Percentiles rank a stretch among this genome's conserved stretches.
Evolutionary conservation across 2,113 vertebrate species (phyloP).

Genomic region (Myotis lucifugus): DNA sequence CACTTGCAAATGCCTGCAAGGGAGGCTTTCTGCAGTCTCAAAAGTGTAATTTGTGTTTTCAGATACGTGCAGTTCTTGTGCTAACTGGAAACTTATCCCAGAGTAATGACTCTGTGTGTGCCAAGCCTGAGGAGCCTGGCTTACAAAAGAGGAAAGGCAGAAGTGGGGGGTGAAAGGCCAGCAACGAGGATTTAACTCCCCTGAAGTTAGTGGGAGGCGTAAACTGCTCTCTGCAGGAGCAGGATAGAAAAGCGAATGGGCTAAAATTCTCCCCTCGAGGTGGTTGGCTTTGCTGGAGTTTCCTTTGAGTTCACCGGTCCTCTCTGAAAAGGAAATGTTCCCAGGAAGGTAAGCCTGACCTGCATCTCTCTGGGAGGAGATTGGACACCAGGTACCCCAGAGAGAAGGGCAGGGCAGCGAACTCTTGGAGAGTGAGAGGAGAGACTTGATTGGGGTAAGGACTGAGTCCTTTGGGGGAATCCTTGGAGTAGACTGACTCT

Average conservation of each 20-base stretch:
- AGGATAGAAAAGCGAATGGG: background rate
- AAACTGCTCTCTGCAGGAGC: background rate
- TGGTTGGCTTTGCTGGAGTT: background rate
- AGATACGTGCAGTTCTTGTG: background rate
- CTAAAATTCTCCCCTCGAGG: background rate
- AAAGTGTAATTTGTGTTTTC: background rate
- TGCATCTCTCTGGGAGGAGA: background rate
- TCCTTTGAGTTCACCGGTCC: background rate
- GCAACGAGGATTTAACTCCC: background rate
- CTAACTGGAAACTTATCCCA: background rate
- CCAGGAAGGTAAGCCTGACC: background rate
- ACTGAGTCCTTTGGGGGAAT: background rate
- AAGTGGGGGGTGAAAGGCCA: background rate
- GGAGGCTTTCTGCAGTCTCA: background rate
- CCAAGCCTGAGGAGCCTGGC: rapidly evolving
- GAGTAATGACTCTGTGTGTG: no score
- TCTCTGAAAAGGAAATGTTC: background rate
- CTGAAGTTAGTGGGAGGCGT: background rate
- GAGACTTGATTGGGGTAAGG: background rate
- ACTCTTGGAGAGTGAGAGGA: background rate
- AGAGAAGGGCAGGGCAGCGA: background rate
- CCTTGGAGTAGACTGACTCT: background rate
- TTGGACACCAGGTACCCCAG: background rate
- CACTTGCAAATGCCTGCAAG: background rate
- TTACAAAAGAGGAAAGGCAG: background rate